Base-by-base conservation (phyloP, 2,797 vertebrate genomes). In the Melanotaenia parkinsoni region DNA sequence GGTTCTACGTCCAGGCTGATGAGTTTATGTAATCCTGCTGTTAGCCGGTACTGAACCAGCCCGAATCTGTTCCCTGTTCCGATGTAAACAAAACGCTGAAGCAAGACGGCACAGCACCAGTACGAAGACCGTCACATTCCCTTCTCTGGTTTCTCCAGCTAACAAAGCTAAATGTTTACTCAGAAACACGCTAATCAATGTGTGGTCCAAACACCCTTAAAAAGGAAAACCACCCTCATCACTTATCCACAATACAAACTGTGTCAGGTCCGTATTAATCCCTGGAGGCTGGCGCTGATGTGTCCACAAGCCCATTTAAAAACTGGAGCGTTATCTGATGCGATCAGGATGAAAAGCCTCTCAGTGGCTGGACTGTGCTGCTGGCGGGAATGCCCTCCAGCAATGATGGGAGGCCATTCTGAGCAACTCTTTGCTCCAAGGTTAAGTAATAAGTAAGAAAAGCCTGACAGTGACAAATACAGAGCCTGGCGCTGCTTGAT, bases 21-120 rank as follows among this genome's bases (percentile, higher is more conserved):
- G 26, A 67, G 43, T 53, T 79, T 65, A 74, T 30, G 33, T 72
- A 82, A 86, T 64, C 53, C 47, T 63, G 40, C 35, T 67, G 75
- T 81, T 58, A 51, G 30, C 43, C 12, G n/a, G 61, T 32, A 60
- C 11, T 18, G 28, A 56, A 37, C 4, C 2, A 7, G 43, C 33
- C 45, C 6, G 2, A 60, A 50, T n/a, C 33, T 20, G 16, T 32
- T 78, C 24, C 9, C 47, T 58, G 20, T 53, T 58, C 37, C 3
- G 0, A 75, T 58, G 59, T 59, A 76, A 68, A 58, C 9, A 18
- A 51, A 16, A 54, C 51, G 56, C 50, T 8, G 3, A n/a, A 63
- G 26, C 32, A 37, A 9, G 28, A 54, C 10, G 7, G 33, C 13
- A 16, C 64, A 56, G 24, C 16, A 28, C 6, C 24, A 54, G 63